These are phyloP conservation scores for Lophius piscatorius DNA, from an alignment of 2,113 vertebrate genomes.

Conservation along the genomic window DNA sequence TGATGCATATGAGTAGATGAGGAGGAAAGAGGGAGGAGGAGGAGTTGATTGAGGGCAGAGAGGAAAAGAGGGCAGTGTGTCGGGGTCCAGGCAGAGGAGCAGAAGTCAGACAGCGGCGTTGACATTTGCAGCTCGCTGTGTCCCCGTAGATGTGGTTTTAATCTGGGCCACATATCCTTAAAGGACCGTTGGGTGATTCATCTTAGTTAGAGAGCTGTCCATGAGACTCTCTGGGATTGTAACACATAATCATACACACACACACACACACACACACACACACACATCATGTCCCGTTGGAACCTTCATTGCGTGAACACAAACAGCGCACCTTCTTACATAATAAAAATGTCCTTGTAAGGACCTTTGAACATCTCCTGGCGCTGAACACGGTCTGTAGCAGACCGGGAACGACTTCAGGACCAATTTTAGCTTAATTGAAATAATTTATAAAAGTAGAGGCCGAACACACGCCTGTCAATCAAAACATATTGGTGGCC, in stretches of 20 bases:
- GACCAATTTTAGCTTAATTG: too few relatives aligned
- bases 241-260: constrained; percentile 39
- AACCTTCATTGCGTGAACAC: constrained; percentile 20
- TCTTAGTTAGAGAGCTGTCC: constrained; percentile 74
- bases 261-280: constrained; percentile 16
- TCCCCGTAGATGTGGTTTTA: constrained; percentile 41
- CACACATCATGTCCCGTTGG: constrained; percentile 18
- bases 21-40: not conserved
- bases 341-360: constrained; percentile 7
- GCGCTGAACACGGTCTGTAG: too few relatives aligned
- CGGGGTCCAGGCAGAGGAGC: constrained; percentile 9
- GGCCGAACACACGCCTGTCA: too few relatives aligned
- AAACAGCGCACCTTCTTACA: not conserved
- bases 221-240: constrained; percentile 23
- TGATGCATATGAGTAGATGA: not conserved
- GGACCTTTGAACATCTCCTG: constrained; percentile 2
- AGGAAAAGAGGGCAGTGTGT: constrained; percentile 9
- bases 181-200: constrained; percentile 55
- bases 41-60: constrained; percentile 22
- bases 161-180: constrained; percentile 59
- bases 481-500: too few relatives aligned
- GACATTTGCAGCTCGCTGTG: not conserved
- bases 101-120: constrained; percentile 3
- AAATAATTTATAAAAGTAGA: too few relatives aligned
- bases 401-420: too few relatives aligned